Evolutionary conservation across 2,113 vertebrate genomes (phyloP).

Genomic region (Platichthys flesus): DNA sequence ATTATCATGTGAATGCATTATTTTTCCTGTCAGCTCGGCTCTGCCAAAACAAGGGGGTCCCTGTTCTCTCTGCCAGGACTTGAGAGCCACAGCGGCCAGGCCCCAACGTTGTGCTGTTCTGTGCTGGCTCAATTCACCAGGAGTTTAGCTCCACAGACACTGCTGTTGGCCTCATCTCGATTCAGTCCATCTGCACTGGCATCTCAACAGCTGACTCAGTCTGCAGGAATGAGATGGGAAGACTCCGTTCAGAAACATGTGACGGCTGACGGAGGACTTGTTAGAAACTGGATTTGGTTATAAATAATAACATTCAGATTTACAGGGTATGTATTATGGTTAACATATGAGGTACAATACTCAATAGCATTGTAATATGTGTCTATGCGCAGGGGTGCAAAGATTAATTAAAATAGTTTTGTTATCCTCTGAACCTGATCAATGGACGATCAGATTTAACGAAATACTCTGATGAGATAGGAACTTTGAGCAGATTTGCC

Average conservation of each 20-base stretch:
- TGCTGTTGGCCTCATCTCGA: slow-evolving; percentile 59
- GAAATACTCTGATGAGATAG: neutral
- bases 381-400: neutral
- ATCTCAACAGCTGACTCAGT: slow-evolving; percentile 46
- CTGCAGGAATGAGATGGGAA: slow-evolving; percentile 39
- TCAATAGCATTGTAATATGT: neutral
- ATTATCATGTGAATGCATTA: slow-evolving; percentile 83
- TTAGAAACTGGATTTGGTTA: neutral
- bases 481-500: neutral
- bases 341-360: neutral
- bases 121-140: slow-evolving; percentile 60
- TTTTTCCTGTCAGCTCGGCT: slow-evolving; percentile 71
- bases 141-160: slow-evolving; percentile 61
- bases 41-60: slow-evolving; percentile 78
- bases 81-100: slow-evolving; percentile 45
- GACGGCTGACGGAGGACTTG: neutral
- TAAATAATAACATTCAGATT: neutral
- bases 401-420: neutral
- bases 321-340: neutral
- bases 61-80: slow-evolving; percentile 75
- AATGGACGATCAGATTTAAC: neutral
- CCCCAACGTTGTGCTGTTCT: slow-evolving; percentile 55
- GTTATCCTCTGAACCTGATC: neutral
- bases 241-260: slow-evolving; percentile 42
- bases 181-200: slow-evolving; percentile 65